Base-by-base conservation (phyloP, 2,888 invertebrate species). In the Athalia rosae region DNA sequence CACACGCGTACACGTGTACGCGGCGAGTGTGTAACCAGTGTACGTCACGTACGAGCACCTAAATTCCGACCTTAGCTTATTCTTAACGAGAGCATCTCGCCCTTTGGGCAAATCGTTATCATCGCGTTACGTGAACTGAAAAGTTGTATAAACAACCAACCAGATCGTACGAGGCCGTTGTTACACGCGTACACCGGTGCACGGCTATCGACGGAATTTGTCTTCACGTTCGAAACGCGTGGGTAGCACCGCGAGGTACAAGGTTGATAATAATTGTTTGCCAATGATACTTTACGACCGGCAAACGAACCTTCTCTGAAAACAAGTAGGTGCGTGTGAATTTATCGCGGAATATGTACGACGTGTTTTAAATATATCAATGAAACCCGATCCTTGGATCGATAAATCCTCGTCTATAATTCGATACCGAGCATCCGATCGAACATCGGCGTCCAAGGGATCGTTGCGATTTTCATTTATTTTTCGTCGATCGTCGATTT, bases 31-130 rank as follows among this genome's bases (percentile, higher is more conserved):
- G n/a, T n/a, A 28, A 2, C 2, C 28, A 28, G 28, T 28, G 28
- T 28, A 28, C 2, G 28, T 2, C 28, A 28, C 28, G 28, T 28
- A 28, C 28, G 1, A 28, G 28, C 28, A 28, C 28, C 28, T 28
- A 28, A 53, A 9, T 85, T 28, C 83, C 85, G 85, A 89, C 88
- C 88, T 87, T 88, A 88, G 88, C 84, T 28, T 28, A 28, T 28
- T 28, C 28, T 89, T 88, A 89, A 89, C 89, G 87, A 89, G 86
- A 84, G 84, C 84, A 9, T 28, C 74, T 62, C 86, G n/a, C n/a
- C 86, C 87, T 79, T 79, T 81, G 82, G 86, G 86, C 86, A 85
- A 86, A 87, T 86, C 85, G 85, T 86, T 82, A 82, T 80, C 81
- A 81, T 78, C 76, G 77, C 74, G 74, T 13, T 63, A 73, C 64